phyloP scores from a whole-genome alignment of 2,888 invertebrate genomes.

The Drosophila atripex region DNA sequence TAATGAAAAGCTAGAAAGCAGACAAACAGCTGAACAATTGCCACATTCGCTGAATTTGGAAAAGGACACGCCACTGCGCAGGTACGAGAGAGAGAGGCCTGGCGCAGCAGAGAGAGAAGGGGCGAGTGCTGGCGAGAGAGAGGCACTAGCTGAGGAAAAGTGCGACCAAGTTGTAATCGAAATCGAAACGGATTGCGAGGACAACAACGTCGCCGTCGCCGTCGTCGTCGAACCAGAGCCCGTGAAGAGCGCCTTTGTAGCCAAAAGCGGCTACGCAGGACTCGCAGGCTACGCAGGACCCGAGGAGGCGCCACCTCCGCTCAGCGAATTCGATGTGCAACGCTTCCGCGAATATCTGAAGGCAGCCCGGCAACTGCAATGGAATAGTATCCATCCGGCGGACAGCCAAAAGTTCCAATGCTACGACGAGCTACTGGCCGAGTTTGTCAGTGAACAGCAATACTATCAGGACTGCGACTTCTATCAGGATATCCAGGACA shows the following conservation, averaged over 20 bases:
- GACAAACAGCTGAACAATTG: slow-evolving; percentile 51
- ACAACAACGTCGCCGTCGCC: slow-evolving; percentile 18
- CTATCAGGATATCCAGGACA: slow-evolving; percentile 8
- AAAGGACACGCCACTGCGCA: slow-evolving; percentile 51
- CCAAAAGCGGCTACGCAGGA: slow-evolving; percentile 28
- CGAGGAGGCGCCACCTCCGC: slow-evolving; percentile 22
- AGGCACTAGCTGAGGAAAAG: neutral
- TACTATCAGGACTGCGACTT: slow-evolving; percentile 16
- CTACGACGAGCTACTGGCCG: slow-evolving; percentile 80
- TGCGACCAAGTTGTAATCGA: slow-evolving; percentile 68
- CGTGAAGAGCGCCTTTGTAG: slow-evolving; percentile 60
- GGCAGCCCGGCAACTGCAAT: slow-evolving; percentile 63
- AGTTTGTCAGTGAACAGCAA: slow-evolving; percentile 72
- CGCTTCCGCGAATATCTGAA: slow-evolving; percentile 72
- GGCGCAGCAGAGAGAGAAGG: slow-evolving; percentile 1
- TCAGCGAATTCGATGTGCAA: slow-evolving; percentile 81
- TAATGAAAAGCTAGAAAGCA: slow-evolving; percentile 30
- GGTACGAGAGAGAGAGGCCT: slow-evolving; percentile 40
- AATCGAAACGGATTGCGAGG: slow-evolving; percentile 56
- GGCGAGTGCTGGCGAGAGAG: slow-evolving; percentile 2
- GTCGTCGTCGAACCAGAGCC: slow-evolving; percentile 17
- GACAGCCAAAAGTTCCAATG: slow-evolving; percentile 57
- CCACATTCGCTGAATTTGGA: slow-evolving; percentile 61
- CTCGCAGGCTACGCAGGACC: neutral
- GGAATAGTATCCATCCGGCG: slow-evolving; percentile 21